These are phyloP conservation scores for Phrixothrix hirtus DNA, from an alignment of 2,888 invertebrate genomes.

Conservation along the genomic window DNA sequence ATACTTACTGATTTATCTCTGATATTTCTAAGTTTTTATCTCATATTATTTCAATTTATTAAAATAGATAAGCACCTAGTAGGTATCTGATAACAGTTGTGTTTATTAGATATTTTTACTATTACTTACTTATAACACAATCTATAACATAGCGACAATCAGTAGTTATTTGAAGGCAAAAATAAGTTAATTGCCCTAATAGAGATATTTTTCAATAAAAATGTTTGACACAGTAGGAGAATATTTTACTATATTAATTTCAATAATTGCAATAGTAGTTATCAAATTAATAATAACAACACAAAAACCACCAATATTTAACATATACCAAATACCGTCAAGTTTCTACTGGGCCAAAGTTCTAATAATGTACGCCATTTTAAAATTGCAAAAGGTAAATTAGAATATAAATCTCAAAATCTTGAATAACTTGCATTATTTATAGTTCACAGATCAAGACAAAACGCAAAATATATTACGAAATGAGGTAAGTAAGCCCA, in stretches of 20 bases:
- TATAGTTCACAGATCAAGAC: too few relatives aligned
- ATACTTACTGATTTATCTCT: too few relatives aligned
- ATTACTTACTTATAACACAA: too few relatives aligned
- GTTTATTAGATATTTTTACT: not conserved
- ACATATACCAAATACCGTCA: constrained; percentile 59
- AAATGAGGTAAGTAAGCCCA: too few relatives aligned
- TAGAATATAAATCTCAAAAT: not conserved
- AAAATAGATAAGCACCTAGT: too few relatives aligned
- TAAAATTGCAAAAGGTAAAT: constrained; percentile 58
- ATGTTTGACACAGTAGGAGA: constrained; percentile 13
- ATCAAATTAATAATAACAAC: constrained; percentile 20
- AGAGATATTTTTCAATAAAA: not conserved
- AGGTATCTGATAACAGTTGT: too few relatives aligned
- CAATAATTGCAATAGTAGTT: constrained; percentile 16
- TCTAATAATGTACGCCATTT: constrained; percentile 55
- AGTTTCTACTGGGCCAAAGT: constrained; percentile 61
- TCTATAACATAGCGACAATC: too few relatives aligned
- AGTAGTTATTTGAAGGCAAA: too few relatives aligned
- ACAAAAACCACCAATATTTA: constrained; percentile 55
- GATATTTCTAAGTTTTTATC: too few relatives aligned
- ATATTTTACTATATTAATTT: constrained; percentile 20
- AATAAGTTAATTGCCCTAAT: not conserved
- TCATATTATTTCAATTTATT: too few relatives aligned
- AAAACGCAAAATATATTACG: too few relatives aligned
- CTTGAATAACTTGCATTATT: too few relatives aligned